Evolutionary conservation across 35 echinoderm and acorn worm genomes (phyloP), one percentile per base, ranked within the genome.

Genomic region (Nesometra sesokonis): DNA sequence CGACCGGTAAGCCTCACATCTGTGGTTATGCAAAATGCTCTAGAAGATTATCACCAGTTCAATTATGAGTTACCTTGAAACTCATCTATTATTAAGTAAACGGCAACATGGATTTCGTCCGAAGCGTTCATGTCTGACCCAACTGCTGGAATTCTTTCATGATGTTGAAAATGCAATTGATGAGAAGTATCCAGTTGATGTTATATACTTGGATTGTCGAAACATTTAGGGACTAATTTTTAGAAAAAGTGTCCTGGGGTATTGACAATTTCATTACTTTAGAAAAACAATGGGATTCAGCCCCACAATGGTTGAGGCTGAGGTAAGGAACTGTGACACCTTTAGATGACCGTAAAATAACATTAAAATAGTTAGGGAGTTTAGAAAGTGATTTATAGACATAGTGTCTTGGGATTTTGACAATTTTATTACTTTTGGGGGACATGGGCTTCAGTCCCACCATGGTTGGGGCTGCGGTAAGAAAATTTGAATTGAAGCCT

Each of bases 1-100:
- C 78, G 84, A 47, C 89, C 84, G 86, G 77, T 91, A 57, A 87
- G 85, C 30, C 37, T 91, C 2, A 91, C 84, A 13, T 46, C 85
- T 35, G 84, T 91, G 0, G 37, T 78, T 21, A 86, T 84, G 32
- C n/a, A 91, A 91, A 34, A 77, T 87, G 1, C 34, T 91, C 30
- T 84, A 91, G 39, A 86, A 86, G 34, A 86, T 91, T 23, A 77
- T 90, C 0, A 77, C 76, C 33, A n/a, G 79, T 27, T 7, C 46
- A 77, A 86, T 86, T 35, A 85, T 91, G 77, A 81, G 30, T 19
- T 84, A 91, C 57, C 35, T 52, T 2, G 90, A 87, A 19, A 46
- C 33, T 35, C 33, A 87, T 33, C 76, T 40, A 3, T 34, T 87
- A 27, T 13, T 91, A 0, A 87, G 47, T 0, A 30, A 38, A 37